A percentile compares a stretch with the other conserved stretches of the same genome.
Conservation (phyloP, 2,113 vertebrate species). For the Oncorhynchus keta region DNA sequence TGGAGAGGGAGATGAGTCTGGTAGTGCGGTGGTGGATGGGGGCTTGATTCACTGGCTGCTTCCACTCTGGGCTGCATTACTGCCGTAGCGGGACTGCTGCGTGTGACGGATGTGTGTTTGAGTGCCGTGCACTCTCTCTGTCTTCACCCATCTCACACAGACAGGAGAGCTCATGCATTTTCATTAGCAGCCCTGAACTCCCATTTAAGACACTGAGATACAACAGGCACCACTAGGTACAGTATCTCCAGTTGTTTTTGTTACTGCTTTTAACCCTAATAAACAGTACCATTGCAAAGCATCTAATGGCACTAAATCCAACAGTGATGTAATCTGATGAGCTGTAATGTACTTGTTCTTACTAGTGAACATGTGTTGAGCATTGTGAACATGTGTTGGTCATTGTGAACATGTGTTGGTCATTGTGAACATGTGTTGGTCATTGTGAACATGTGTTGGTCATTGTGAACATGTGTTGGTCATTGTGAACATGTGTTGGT, state of each 20-base stretch:
- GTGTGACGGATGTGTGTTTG: slow-evolving; percentile 53
- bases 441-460: no score
- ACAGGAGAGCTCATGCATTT: slow-evolving; percentile 58
- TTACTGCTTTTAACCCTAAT: background rate
- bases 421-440: no score
- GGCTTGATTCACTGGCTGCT: slow-evolving; percentile 54
- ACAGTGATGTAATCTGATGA: background rate
- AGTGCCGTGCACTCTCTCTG: slow-evolving; percentile 44
- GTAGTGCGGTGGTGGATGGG: background rate
- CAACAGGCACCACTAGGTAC: slow-evolving; percentile 39
- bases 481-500: background rate
- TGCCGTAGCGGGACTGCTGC: slow-evolving; percentile 27
- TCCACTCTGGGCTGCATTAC: slow-evolving; percentile 34
- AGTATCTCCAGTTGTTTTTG: no score
- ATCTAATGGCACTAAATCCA: background rate
- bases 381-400: background rate
- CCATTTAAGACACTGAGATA: slow-evolving; percentile 40
- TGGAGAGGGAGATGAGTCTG: slow-evolving; percentile 26
- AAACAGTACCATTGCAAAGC: background rate
- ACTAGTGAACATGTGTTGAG: background rate
- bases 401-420: no score
- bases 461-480: no score
- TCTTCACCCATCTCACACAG: slow-evolving; percentile 42
- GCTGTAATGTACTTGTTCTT: background rate
- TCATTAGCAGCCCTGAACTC: slow-evolving; percentile 53